These are phyloP conservation scores for Telmatochromis bifrenatus DNA, from an alignment of 2,113 vertebrate species.

Conservation along the genomic window DNA sequence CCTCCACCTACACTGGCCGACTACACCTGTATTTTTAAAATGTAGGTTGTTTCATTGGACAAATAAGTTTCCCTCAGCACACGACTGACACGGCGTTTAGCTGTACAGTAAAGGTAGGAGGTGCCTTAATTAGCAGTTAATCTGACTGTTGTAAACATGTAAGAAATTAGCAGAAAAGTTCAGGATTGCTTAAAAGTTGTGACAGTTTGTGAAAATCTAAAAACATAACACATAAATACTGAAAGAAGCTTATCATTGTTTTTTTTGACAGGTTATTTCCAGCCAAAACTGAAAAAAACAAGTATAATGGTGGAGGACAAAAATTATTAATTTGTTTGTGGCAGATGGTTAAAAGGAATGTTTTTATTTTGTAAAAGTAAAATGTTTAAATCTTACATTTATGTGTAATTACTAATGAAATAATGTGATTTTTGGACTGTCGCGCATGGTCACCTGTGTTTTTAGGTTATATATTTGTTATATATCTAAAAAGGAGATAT, in stretches of 20 bases:
- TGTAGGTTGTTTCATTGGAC: background rate
- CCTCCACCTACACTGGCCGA: background rate
- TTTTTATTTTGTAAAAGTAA: background rate
- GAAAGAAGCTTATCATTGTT: accelerated
- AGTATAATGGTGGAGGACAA: background rate
- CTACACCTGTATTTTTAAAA: background rate
- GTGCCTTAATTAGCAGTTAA: background rate
- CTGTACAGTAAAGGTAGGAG: background rate
- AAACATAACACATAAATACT: background rate
- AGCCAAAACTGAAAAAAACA: accelerated
- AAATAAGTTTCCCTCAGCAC: background rate
- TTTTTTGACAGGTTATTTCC: background rate
- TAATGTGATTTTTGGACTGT: background rate
- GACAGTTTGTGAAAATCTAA: background rate
- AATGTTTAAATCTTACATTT: background rate
- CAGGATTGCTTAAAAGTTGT: background rate
- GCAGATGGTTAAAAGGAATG: background rate
- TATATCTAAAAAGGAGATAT: background rate
- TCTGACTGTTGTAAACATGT: background rate
- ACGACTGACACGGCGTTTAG: background rate
- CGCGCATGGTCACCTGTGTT: background rate
- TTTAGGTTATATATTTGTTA: background rate
- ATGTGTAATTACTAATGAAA: background rate
- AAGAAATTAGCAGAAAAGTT: background rate
- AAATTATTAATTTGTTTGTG: background rate